Base-by-base conservation (phyloP, 2,113 vertebrate genomes). In the Bubo blakistoni region DNA sequence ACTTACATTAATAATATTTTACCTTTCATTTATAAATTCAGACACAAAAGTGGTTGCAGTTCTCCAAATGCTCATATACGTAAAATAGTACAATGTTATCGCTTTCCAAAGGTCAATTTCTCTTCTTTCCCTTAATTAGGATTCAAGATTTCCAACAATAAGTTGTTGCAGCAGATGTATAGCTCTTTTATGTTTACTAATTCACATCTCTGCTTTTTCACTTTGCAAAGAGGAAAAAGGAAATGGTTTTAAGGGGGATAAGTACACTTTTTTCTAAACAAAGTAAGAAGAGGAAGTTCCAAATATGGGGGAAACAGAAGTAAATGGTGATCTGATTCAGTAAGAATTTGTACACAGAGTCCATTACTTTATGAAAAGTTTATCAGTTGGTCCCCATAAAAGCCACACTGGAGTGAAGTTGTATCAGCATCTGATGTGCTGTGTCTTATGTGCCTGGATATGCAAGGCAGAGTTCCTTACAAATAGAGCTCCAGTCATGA, bases 91-190 rank as follows among this genome's bases (percentile, higher is more conserved):
- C 90, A 95, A 78, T 62, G 22, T 4, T 29, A 79, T 90, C 74
- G 0, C 90, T 86, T 96, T 96, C 92, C 95, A 95, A 88, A 92
- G 76, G 63, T 81, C 30, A 93, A 34, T 34, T 94, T 92, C 92
- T 81, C 89, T 86, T 90, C 74, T 96, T 95, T 92, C 74, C 77
- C 92, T 94, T 97, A 97, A 98, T 97, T 98, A 93, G 78, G 96
- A 97, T 97, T 98, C 97, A 97, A 98, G 97, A 97, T 81, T 90
- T 92, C 40, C 81, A 94, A 84, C 81, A 96, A 95, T 72, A 96
- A 80, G 77, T 55, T 92, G 20, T 80, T 86, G 90, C 77, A 92
- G 87, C 87, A 72, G 90, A 94, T 90, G 93, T 66, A 73, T 92
- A 83, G 55, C 40, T 88, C 94, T 92, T 74, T 86, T 16, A 27